Percentiles rank a stretch among this genome's conserved stretches.
These are phyloP conservation scores for Thripadectes ignobilis DNA, from an alignment of 2,797 vertebrate species.

Conservation along the genomic window DNA sequence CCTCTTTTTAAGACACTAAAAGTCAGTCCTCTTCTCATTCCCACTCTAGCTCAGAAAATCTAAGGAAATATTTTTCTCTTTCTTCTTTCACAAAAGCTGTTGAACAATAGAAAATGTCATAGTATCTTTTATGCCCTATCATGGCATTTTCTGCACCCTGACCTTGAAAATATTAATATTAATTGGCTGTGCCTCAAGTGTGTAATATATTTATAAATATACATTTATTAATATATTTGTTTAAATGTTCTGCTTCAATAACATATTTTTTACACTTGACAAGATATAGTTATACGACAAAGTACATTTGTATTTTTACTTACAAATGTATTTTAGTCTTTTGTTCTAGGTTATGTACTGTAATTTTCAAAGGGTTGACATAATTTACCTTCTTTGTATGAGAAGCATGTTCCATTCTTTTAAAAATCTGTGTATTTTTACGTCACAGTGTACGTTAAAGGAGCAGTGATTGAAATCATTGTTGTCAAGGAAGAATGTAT, in stretches of 20 bases:
- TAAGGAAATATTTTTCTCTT: background rate
- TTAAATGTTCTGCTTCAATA: background rate
- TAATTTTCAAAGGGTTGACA: background rate
- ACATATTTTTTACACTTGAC: background rate
- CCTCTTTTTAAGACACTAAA: background rate
- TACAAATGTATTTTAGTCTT: background rate
- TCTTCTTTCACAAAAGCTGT: background rate
- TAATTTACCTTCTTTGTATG: background rate
- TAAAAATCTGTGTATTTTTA: constrained; percentile 14
- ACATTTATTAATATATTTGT: background rate
- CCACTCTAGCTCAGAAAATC: background rate
- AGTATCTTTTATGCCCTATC: background rate
- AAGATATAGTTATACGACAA: background rate
- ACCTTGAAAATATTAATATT: background rate
- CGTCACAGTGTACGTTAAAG: background rate
- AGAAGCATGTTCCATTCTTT: background rate
- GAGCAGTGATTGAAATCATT: constrained; percentile 47
- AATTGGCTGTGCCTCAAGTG: background rate
- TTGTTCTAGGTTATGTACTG: background rate
- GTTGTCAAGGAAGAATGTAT: constrained; percentile 53
- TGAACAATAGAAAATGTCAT: background rate
- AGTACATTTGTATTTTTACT: background rate
- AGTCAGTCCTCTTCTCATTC: background rate
- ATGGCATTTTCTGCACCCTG: background rate
- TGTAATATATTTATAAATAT: background rate